These are phyloP conservation scores for Oncorhynchus keta DNA, from an alignment of 2,113 vertebrate species.

Conservation along the genomic window DNA sequence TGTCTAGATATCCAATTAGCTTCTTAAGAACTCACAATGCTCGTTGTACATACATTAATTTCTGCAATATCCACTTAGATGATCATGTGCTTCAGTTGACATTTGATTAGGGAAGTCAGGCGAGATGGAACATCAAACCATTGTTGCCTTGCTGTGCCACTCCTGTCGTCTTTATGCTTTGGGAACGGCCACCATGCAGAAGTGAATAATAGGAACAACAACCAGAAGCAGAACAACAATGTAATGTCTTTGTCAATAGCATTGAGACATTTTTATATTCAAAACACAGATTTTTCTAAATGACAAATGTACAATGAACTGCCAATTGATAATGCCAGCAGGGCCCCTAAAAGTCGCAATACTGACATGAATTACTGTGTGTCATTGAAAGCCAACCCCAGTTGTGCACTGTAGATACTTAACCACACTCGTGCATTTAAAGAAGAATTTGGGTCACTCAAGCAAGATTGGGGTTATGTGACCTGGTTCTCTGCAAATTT, in stretches of 20 bases:
- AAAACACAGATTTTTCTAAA: too few relatives aligned
- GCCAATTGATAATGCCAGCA: too few relatives aligned
- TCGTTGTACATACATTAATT: too few relatives aligned
- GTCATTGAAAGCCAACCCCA: too few relatives aligned
- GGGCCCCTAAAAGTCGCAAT: not conserved
- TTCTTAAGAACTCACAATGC: too few relatives aligned
- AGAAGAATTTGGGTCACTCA: constrained; percentile 18
- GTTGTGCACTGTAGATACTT: not conserved
- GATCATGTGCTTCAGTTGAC: not conserved
- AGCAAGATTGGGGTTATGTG: constrained; percentile 15
- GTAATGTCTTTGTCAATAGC: not conserved
- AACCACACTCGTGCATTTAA: constrained; percentile 2
- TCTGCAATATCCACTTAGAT: not conserved
- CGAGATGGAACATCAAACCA: not conserved
- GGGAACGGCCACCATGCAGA: not conserved
- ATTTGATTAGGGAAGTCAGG: not conserved
- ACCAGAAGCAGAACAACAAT: not conserved
- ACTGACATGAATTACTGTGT: not conserved
- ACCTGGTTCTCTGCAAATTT: constrained; percentile 66
- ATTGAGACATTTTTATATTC: not conserved
- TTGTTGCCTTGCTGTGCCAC: not conserved
- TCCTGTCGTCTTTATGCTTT: not conserved
- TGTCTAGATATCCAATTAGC: too few relatives aligned
- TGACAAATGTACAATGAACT: not conserved
- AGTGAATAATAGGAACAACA: not conserved